Conservation (phyloP, 1,140 invertebrate species). For the Periplaneta americana region DNA sequence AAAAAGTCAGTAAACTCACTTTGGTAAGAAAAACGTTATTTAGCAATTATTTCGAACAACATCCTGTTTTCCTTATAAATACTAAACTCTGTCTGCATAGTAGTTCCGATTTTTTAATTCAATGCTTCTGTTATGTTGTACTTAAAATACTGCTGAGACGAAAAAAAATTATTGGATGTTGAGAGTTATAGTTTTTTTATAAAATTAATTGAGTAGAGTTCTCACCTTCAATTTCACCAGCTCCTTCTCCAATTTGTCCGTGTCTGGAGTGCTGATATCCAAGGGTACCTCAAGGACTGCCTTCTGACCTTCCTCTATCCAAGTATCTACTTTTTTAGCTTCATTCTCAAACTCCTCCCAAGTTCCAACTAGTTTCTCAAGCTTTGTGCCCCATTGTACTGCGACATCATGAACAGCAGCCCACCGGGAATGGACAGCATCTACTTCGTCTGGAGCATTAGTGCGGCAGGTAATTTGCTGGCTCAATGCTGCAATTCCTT, state of each 20-base stretch:
- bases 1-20: too few relatives aligned
- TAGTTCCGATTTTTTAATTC: too few relatives aligned
- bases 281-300: constrained; percentile 33
- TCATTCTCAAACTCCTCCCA: constrained; percentile 78
- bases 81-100: too few relatives aligned
- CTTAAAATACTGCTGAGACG: neutral
- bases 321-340: constrained; percentile 61
- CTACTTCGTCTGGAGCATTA: constrained; percentile 71
- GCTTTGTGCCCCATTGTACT: constrained; percentile 63
- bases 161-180: neutral
- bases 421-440: constrained; percentile 74
- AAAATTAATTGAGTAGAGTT: too few relatives aligned
- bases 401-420: constrained; percentile 67
- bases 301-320: constrained; percentile 59
- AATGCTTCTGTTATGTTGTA: neutral
- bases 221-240: constrained; percentile 56
- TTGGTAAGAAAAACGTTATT: too few relatives aligned
- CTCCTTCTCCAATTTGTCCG: constrained; percentile 66
- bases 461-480: constrained; percentile 66
- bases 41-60: too few relatives aligned
- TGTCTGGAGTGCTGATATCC: constrained; percentile 53
- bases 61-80: too few relatives aligned
- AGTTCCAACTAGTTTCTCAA: constrained; percentile 69
- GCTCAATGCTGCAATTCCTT: constrained; percentile 55
- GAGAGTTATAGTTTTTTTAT: neutral